Conservation (phyloP, 2,113 vertebrate species). For the Gyps fulvus region DNA sequence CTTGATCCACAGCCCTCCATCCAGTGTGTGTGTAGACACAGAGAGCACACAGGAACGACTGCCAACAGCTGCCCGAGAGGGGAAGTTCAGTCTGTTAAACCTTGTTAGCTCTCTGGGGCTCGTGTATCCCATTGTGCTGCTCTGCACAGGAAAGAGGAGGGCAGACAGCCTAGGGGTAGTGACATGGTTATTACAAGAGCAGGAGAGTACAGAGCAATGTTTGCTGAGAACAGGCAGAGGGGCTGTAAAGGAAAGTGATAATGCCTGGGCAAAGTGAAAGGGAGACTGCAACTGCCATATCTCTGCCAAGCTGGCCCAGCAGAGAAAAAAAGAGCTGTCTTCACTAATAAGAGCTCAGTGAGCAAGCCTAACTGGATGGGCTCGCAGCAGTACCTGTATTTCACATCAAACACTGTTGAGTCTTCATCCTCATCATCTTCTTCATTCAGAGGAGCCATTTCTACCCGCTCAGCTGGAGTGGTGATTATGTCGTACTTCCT, state of each 20-base stretch:
- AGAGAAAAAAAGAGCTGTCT: background rate
- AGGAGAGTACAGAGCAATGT: background rate
- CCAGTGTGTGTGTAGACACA: rapidly evolving
- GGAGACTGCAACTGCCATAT: background rate
- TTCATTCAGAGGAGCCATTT: constrained; percentile 95
- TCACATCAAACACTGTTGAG: constrained; percentile 92
- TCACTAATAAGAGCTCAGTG: background rate
- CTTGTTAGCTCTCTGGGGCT: background rate
- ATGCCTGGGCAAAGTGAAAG: background rate
- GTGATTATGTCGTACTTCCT: constrained; percentile 97
- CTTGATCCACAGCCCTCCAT: background rate
- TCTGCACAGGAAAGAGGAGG: background rate
- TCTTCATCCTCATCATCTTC: constrained; percentile 90
- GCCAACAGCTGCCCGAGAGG: background rate
- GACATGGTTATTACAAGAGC: background rate
- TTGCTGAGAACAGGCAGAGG: background rate
- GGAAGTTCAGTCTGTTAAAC: background rate
- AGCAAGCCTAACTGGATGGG: background rate
- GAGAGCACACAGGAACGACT: background rate
- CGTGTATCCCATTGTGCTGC: background rate
- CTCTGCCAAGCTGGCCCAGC: background rate
- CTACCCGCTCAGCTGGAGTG: constrained; percentile 90
- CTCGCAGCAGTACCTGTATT: constrained; percentile 83
- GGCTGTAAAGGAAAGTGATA: background rate
- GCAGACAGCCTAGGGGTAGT: background rate